A percentile compares a stretch with the other conserved stretches of the same genome.
Evolutionary conservation across 92 coral and sea anemone species (phyloP).

Genomic region (Pocillopora grandis): DNA sequence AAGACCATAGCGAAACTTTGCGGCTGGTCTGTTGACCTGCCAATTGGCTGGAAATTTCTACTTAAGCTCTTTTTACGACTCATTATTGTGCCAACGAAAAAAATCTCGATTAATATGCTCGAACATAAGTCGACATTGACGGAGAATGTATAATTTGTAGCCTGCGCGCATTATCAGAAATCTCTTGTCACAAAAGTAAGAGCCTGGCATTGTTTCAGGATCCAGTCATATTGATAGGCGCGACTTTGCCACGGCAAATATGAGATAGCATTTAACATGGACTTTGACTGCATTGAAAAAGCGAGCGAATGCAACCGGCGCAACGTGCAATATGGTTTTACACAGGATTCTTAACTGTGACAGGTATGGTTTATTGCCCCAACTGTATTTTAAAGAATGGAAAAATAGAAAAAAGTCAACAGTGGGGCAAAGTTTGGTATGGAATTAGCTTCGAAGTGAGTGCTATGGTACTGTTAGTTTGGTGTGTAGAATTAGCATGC

Average conservation of each 20-base stretch:
- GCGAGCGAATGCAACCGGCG: background rate
- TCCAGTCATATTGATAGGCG: constrained; percentile 11
- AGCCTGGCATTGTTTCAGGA: constrained; percentile 11
- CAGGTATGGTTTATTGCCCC: constrained; percentile 2
- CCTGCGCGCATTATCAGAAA: constrained; percentile 13
- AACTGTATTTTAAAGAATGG: background rate
- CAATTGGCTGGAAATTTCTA: constrained; percentile 10
- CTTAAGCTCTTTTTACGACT: background rate
- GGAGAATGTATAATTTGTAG: background rate
- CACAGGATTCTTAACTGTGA: background rate
- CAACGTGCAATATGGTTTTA: background rate
- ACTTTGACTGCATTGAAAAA: background rate
- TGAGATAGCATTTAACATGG: constrained; percentile 22
- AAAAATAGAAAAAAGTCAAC: background rate
- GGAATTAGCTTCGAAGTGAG: background rate
- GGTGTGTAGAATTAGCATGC: background rate
- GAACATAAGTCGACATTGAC: background rate
- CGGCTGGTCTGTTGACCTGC: background rate
- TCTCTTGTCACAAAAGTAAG: constrained; percentile 5
- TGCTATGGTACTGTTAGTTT: background rate
- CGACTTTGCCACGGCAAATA: background rate
- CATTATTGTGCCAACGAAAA: background rate
- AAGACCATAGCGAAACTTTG: background rate
- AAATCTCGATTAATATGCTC: constrained; percentile 2
- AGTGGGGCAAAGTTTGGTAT: background rate